Evolutionary conservation across 2,797 vertebrate genomes (phyloP).

Genomic region (Notamacropus eugenii): DNA sequence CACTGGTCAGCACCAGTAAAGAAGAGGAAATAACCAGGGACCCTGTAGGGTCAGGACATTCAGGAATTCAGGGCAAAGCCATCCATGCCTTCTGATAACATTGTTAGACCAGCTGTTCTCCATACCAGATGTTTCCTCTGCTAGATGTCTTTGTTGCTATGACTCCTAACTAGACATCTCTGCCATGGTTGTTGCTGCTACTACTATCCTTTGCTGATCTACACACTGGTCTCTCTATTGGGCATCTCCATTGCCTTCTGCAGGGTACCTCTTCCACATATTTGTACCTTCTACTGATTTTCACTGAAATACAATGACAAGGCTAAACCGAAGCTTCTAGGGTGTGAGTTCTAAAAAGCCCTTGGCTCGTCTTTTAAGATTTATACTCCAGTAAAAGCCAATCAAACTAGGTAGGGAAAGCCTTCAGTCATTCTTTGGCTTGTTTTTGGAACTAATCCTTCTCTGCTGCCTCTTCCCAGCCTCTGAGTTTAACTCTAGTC

Average conservation of each 20-base stretch:
- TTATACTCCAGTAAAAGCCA: neutral
- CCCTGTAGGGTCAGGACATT: neutral
- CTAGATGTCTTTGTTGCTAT: neutral
- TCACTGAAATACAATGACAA: neutral
- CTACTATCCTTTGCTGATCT: neutral
- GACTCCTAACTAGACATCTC: neutral
- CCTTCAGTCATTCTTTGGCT: neutral
- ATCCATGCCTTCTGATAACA: neutral
- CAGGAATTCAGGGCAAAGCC: neutral
- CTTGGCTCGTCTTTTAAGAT: neutral
- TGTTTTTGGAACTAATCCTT: neutral
- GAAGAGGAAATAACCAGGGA: neutral
- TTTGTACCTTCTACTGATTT: neutral
- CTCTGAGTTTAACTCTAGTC: neutral
- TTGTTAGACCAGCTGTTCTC: neutral
- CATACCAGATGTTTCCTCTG: neutral
- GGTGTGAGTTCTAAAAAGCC: neutral
- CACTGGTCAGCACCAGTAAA: neutral
- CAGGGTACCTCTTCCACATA: neutral
- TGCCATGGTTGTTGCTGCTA: neutral
- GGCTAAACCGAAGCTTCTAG: neutral
- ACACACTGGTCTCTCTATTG: neutral
- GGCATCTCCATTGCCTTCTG: neutral
- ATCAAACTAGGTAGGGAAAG: neutral
- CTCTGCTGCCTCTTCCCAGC: neutral